Conservation (phyloP, 2,797 vertebrate genomes). For the Echiichthys vipera region DNA sequence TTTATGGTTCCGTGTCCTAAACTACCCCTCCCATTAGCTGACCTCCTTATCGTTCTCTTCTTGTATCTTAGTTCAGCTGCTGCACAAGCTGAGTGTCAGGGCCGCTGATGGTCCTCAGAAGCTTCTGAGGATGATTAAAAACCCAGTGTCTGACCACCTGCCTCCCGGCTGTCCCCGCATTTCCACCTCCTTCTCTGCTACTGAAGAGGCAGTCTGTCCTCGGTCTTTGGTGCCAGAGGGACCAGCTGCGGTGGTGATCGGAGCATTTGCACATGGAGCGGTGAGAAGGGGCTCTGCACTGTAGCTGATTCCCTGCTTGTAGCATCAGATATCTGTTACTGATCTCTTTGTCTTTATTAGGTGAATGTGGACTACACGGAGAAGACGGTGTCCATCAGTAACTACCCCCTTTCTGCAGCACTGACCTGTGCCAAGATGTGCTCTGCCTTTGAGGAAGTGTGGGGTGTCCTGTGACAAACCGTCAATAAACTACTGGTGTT, state of each 20-base stretch:
- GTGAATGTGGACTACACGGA: slow-evolving; percentile 94
- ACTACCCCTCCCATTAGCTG: neutral
- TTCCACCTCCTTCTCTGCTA: slow-evolving; percentile 88
- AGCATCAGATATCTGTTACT: neutral
- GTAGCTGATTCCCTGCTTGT: neutral
- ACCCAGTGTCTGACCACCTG: slow-evolving; percentile 94
- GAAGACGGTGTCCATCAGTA: slow-evolving; percentile 94
- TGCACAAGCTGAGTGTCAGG: slow-evolving; percentile 96
- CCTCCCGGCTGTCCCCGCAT: slow-evolving; percentile 94
- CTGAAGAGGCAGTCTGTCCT: slow-evolving; percentile 81
- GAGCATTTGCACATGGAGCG: slow-evolving; percentile 95
- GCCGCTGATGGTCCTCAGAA: slow-evolving; percentile 95
- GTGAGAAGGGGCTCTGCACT: slow-evolving; percentile 79
- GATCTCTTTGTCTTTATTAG: slow-evolving; percentile 72
- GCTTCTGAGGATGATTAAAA: slow-evolving; percentile 94
- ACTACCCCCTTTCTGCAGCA: slow-evolving; percentile 96
- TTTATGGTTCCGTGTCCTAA: neutral
- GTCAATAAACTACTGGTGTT: slow-evolving; percentile 19
- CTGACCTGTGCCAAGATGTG: slow-evolving; percentile 96
- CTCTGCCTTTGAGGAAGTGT: slow-evolving; percentile 95
- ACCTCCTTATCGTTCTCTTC: neutral
- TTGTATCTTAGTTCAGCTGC: slow-evolving; percentile 90
- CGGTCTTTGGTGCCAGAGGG: slow-evolving; percentile 89
- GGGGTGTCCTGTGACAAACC: slow-evolving; percentile 89
- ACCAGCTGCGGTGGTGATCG: slow-evolving; percentile 91